Evolutionary conservation across 2,113 vertebrate species (phyloP), one percentile per base, ranked within the genome.

Genomic region (Mellivora capensis): DNA sequence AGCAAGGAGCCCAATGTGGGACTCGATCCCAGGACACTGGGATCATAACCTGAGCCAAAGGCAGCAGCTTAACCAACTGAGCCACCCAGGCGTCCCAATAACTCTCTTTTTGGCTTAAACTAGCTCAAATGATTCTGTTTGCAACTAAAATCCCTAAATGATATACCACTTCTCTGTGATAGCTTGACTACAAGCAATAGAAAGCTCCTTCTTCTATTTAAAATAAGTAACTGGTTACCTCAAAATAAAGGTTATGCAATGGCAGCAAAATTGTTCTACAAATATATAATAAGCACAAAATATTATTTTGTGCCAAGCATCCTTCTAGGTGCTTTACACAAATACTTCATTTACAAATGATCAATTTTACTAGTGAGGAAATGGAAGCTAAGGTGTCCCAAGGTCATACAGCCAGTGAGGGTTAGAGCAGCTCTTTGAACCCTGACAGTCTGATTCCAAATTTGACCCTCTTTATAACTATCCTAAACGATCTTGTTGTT

Each of bases 51-150:
- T n/a, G n/a, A n/a, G n/a, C n/a, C n/a, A n/a, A n/a, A n/a, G n/a
- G n/a, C n/a, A n/a, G n/a, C n/a, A n/a, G n/a, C n/a, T n/a, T n/a
- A n/a, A n/a, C n/a, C n/a, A n/a, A n/a, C n/a, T n/a, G n/a, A n/a
- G n/a, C n/a, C n/a, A n/a, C n/a, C n/a, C n/a, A n/a, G n/a, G n/a
- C n/a, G n/a, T n/a, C n/a, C n/a, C n/a, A n/a, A n/a, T n/a, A n/a
- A n/a, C n/a, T n/a, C n/a, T n/a, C n/a, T n/a, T n/a, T 80, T 69
- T 52, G 74, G n/a, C 44, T 64, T 87, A 79, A 87, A 90, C 17
- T 61, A 61, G 54, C 67, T 93, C 47, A 94, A 61, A 52, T 74
- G 54, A 39, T 95, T 95, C 91, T 89, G 77, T 93, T 94, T 71
- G 13, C 25, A 71, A n/a, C 57, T 76, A 76, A 62, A 94, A 87